phyloP scores from a whole-genome alignment of 2,888 invertebrate species.

The Hermaeophaga mercurialis region DNA sequence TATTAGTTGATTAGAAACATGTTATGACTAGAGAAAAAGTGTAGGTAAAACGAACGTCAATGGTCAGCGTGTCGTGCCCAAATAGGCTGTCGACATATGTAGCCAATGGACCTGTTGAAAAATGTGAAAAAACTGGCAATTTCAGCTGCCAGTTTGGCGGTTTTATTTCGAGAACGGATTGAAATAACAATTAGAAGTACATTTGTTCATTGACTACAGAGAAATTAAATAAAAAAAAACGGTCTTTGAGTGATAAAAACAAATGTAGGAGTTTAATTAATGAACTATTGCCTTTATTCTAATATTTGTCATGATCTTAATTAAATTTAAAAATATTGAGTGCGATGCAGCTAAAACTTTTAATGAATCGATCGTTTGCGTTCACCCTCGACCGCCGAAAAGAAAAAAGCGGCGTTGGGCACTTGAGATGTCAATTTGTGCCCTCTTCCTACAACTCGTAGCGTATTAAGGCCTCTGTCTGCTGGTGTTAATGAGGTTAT shows the following conservation, averaged over 20 bases:
- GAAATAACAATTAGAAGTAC: conserved; percentile 22
- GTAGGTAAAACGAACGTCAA: conserved; percentile 9
- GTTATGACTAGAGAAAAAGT: too few relatives aligned
- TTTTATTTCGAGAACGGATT: conserved; percentile 19
- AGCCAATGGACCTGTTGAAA: conserved; percentile 33
- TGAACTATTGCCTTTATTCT: too few relatives aligned
- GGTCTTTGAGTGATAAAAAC: too few relatives aligned
- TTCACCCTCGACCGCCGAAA: not conserved
- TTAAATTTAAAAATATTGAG: too few relatives aligned
- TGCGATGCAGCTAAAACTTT: too few relatives aligned
- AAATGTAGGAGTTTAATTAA: too few relatives aligned
- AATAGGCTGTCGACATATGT: conserved; percentile 36
- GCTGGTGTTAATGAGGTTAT: conserved; percentile 49
- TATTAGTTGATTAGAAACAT: too few relatives aligned
- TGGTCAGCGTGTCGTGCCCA: conserved; percentile 26
- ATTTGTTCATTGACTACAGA: too few relatives aligned
- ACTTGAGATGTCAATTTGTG: conserved; percentile 12
- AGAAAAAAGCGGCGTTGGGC: conserved; percentile 24
- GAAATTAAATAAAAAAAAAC: too few relatives aligned
- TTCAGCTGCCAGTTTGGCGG: conserved; percentile 20
- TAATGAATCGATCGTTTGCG: not conserved
- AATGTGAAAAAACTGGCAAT: conserved; percentile 24
- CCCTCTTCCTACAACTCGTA: conserved; percentile 38
- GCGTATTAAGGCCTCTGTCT: conserved; percentile 40
- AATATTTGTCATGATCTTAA: too few relatives aligned